A percentile compares a stretch with the other conserved stretches of the same genome.
Conservation (phyloP, 2,113 vertebrate genomes). For the Rissa tridactyla region DNA sequence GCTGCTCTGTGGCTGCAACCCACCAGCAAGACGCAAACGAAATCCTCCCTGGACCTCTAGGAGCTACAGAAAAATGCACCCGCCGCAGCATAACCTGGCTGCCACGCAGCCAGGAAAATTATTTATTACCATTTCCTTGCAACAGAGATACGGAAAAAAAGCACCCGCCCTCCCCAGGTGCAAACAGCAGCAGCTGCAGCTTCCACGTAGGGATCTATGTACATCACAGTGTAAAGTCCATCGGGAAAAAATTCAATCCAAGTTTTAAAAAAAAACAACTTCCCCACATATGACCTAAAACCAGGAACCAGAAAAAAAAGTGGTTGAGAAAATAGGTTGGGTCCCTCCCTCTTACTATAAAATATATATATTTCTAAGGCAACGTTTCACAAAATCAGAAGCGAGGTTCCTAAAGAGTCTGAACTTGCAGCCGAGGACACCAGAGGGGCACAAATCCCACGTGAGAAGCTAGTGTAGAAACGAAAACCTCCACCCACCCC, state of each 20-base stretch:
- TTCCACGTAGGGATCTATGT: not conserved
- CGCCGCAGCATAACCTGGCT: not conserved
- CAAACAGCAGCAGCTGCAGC: slow-evolving; percentile 36
- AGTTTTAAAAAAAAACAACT: not conserved
- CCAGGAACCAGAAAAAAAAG: not conserved
- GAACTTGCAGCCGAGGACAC: not conserved
- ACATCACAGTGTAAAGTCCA: slow-evolving; percentile 51
- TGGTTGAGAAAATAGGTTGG: not conserved
- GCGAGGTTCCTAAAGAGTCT: slow-evolving; percentile 39
- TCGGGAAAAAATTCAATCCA: not conserved
- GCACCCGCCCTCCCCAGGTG: not conserved
- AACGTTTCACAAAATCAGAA: slow-evolving; percentile 23
- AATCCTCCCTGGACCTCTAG: fast-evolving
- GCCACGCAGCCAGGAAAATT: not conserved
- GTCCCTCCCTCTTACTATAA: not conserved
- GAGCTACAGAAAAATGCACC: not conserved
- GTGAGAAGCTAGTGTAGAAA: not conserved
- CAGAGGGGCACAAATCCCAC: not conserved
- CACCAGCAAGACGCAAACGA: not conserved
- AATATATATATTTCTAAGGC: slow-evolving; percentile 16
- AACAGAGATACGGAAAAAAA: not conserved
- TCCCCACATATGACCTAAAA: not conserved
- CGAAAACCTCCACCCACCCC: not conserved
- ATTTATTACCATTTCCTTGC: slow-evolving; percentile 52
- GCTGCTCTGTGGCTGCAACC: not conserved